Evolutionary conservation across 2,113 vertebrate species (phyloP).

Genomic region (Lucifuga dentata): DNA sequence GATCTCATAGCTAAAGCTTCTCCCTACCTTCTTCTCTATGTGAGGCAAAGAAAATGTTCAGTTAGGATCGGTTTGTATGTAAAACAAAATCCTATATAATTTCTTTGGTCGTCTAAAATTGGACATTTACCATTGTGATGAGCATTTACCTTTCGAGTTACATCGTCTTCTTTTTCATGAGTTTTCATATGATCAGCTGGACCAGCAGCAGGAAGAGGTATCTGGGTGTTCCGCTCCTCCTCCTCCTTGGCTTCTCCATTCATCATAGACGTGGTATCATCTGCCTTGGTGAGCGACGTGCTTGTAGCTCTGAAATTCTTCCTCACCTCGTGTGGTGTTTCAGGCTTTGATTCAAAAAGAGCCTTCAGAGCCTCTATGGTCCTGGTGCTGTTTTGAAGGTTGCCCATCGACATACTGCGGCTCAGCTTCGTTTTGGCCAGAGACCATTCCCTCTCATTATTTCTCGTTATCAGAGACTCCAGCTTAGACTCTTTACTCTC

Average conservation of each 20-base stretch:
- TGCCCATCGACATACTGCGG: constrained; percentile 74
- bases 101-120: too few relatives aligned
- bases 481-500: constrained; percentile 14
- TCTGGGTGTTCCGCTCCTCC: neutral
- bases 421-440: constrained; percentile 8
- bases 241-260: constrained; percentile 11
- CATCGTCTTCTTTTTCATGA: constrained; percentile 31
- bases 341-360: constrained; percentile 72
- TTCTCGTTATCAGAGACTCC: constrained; percentile 43
- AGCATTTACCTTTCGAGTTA: constrained; percentile 57
- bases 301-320: constrained; percentile 25
- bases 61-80: neutral
- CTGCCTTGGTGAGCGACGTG: neutral
- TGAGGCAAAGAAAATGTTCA: too few relatives aligned
- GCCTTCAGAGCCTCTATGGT: constrained; percentile 67
- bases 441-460: constrained; percentile 22
- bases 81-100: too few relatives aligned
- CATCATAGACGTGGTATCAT: neutral
- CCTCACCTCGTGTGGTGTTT: neutral
- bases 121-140: too few relatives aligned
- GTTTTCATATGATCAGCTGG: constrained; percentile 7
- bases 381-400: constrained; percentile 25
- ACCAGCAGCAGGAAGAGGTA: neutral
- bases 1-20: neutral
- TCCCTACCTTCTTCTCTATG: too few relatives aligned